These are phyloP conservation scores for Delphinus delphis DNA, from an alignment of 2,113 vertebrate genomes.

Conservation along the genomic window DNA sequence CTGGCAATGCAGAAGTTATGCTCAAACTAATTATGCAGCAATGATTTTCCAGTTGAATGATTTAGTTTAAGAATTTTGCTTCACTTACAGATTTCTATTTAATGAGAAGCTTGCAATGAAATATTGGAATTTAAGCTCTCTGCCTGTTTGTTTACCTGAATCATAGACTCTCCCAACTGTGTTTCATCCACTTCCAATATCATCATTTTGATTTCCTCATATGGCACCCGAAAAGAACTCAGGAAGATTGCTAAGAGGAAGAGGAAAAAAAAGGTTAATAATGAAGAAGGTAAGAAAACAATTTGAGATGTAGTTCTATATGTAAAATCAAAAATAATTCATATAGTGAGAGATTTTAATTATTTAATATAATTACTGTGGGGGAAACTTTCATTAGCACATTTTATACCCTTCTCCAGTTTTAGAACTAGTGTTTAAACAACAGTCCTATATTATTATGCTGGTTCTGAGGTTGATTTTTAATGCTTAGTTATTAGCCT, in stretches of 20 bases:
- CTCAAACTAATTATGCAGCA: constrained; percentile 63
- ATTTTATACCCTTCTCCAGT: neutral
- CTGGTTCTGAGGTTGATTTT: neutral
- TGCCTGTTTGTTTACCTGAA: constrained; percentile 90
- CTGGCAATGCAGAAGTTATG: constrained; percentile 3
- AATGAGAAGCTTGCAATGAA: constrained; percentile 70
- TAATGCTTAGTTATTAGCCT: constrained; percentile 1
- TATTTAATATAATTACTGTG: neutral
- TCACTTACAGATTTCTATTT: constrained; percentile 65
- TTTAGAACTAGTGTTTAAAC: neutral
- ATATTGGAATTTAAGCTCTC: constrained; percentile 62
- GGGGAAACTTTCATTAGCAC: neutral
- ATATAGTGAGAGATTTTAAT: neutral
- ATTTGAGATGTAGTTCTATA: neutral
- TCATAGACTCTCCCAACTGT: constrained; percentile 94
- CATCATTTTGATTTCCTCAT: constrained; percentile 94
- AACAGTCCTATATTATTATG: neutral
- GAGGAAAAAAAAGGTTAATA: neutral
- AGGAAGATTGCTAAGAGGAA: constrained; percentile 92
- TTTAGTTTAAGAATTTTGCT: constrained; percentile 67
- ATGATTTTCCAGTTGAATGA: constrained; percentile 73
- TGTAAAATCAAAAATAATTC: constrained; percentile 12
- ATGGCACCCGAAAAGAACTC: constrained; percentile 96
- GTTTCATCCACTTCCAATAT: constrained; percentile 96
- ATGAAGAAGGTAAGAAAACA: constrained; percentile 28